Evolutionary conservation across 2,797 vertebrate genomes (phyloP).

Genomic region (Gymnodraco acuticeps): DNA sequence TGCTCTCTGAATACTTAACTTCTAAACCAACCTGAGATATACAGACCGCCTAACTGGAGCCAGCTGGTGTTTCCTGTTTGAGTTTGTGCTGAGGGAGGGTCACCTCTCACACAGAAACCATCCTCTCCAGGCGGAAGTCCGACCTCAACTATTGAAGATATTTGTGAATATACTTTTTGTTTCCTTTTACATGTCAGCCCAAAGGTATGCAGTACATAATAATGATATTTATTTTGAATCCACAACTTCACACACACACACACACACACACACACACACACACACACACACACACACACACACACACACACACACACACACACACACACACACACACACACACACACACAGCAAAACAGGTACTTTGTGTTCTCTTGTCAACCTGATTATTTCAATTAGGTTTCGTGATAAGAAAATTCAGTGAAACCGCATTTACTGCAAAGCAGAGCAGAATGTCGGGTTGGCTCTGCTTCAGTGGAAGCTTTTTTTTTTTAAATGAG

Average conservation of each 20-base stretch:
- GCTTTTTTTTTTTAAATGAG: slow-evolving; percentile 16
- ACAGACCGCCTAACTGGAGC: slow-evolving; percentile 26
- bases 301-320: not conserved
- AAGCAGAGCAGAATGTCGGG: slow-evolving; percentile 11
- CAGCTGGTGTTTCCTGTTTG: slow-evolving; percentile 59
- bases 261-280: not conserved
- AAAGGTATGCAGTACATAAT: slow-evolving; percentile 2
- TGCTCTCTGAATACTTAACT: slow-evolving; percentile 29
- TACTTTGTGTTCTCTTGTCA: slow-evolving; percentile 39
- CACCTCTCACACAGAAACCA: slow-evolving; percentile 36
- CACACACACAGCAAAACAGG: slow-evolving; percentile 6
- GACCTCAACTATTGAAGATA: not conserved
- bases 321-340: slow-evolving; percentile 1
- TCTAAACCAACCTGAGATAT: slow-evolving; percentile 34
- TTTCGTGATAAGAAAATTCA: slow-evolving; percentile 12
- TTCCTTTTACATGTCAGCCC: not conserved
- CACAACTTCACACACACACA: slow-evolving; percentile 11
- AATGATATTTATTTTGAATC: slow-evolving; percentile 18
- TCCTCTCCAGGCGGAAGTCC: slow-evolving; percentile 12
- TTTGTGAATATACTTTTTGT: not conserved
- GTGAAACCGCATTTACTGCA: slow-evolving; percentile 23
- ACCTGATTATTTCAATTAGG: slow-evolving; percentile 41
- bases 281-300: not conserved
- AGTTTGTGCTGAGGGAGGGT: slow-evolving; percentile 53
- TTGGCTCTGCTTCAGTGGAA: not conserved